A percentile compares a stretch with the other conserved stretches of the same genome.
These are phyloP conservation scores for Zootermopsis nevadensis DNA, from an alignment of 2,888 invertebrate genomes.

Conservation along the genomic window DNA sequence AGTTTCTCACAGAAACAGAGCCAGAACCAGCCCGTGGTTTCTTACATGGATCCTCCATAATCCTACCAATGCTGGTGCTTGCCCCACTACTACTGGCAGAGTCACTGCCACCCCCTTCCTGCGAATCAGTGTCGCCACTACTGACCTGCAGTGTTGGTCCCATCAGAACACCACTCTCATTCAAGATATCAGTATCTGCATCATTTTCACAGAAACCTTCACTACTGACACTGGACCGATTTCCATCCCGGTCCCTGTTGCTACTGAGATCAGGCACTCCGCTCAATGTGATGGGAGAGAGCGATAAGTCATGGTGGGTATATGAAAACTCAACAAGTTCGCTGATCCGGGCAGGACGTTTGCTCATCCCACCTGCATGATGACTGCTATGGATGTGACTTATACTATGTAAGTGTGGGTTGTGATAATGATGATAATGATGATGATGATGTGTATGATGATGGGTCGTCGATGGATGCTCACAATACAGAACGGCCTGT, in stretches of 20 bases:
- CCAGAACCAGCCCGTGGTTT: slow-evolving; percentile 4
- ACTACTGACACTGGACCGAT: slow-evolving; percentile 92
- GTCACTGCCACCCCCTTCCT: slow-evolving; percentile 74
- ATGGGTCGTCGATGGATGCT: slow-evolving; percentile 66
- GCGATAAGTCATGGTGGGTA: slow-evolving; percentile 60
- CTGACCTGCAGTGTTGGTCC: slow-evolving; percentile 57
- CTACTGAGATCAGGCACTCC: slow-evolving; percentile 40
- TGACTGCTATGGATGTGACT: slow-evolving; percentile 56
- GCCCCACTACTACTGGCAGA: slow-evolving; percentile 60
- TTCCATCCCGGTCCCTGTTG: slow-evolving; percentile 70
- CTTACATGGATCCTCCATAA: slow-evolving; percentile 25
- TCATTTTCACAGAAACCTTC: slow-evolving; percentile 98
- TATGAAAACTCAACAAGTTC: slow-evolving; percentile 55
- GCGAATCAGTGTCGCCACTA: slow-evolving; percentile 65
- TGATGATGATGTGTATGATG: slow-evolving; percentile 66
- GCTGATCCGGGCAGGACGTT: slow-evolving; percentile 44
- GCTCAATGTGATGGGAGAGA: slow-evolving; percentile 30
- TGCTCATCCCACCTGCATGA: slow-evolving; percentile 60
- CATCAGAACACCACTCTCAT: slow-evolving; percentile 43
- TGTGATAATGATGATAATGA: slow-evolving; percentile 60
- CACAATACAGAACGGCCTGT: slow-evolving; percentile 85
- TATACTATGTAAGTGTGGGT: slow-evolving; percentile 47
- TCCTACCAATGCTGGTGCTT: slow-evolving; percentile 40
- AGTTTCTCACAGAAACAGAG: slow-evolving; percentile 1
- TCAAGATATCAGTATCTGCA: slow-evolving; percentile 68